Percentiles rank a stretch among this genome's conserved stretches.
Evolutionary conservation across 2,888 invertebrate species (phyloP).

Genomic region (Eupithecia dodoneata): DNA sequence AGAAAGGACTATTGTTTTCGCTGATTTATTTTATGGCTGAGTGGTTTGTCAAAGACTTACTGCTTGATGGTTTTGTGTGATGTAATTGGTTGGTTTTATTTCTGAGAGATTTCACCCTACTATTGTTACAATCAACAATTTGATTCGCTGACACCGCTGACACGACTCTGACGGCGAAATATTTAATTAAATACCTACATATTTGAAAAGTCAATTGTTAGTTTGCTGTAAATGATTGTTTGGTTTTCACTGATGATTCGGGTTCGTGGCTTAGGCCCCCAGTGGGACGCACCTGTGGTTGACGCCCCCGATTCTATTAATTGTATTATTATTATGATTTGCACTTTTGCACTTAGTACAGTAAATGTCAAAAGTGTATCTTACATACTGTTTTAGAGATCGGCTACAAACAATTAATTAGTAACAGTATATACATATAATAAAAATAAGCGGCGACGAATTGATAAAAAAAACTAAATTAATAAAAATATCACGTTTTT

Average conservation of each 20-base stretch:
- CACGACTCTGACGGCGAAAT: neutral
- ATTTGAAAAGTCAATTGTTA: constrained; percentile 4
- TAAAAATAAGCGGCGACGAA: too few relatives aligned
- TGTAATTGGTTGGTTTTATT: neutral
- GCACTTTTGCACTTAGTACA: too few relatives aligned
- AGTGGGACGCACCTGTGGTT: too few relatives aligned
- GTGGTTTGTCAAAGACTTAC: constrained; percentile 27
- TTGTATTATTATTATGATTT: neutral
- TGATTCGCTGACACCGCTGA: neutral
- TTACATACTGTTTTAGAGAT: too few relatives aligned
- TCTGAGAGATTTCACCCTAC: neutral
- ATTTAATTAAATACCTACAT: neutral
- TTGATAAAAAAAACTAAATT: too few relatives aligned
- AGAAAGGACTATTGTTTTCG: constrained; percentile 35
- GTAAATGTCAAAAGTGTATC: too few relatives aligned
- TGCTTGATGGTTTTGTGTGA: neutral
- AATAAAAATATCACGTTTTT: too few relatives aligned
- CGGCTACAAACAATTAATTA: too few relatives aligned
- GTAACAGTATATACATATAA: too few relatives aligned
- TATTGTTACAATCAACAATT: neutral
- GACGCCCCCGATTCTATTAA: too few relatives aligned
- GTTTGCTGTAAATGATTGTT: neutral
- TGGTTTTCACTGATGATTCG: neutral
- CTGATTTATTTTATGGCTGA: constrained; percentile 24
- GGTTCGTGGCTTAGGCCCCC: too few relatives aligned